Evolutionary conservation across 2,797 vertebrate species (phyloP), one percentile per base, ranked within the genome.

Genomic region (Prunella strophiata): DNA sequence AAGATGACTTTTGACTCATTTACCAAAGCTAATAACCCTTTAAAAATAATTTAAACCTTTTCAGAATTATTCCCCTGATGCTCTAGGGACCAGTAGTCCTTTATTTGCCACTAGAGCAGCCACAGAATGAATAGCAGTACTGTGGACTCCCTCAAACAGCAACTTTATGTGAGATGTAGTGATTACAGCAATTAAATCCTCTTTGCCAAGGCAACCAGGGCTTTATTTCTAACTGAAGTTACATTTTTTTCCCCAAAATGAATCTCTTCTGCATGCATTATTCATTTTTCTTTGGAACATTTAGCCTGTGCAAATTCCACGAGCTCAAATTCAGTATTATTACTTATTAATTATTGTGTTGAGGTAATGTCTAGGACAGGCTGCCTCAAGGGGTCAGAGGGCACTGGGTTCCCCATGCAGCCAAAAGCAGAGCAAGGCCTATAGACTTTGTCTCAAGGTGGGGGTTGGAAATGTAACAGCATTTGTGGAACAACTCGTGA

Each of bases 161-260:
- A 11, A 94, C 95, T 94, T 96, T 93, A 94, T 94, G 94, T 89
- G 93, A 96, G 91, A 94, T 86, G 70, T 40, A 84, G 87, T 5
- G 70, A 96, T 93, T 92, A 86, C 89, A 63, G 79, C 94, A 95
- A 95, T 96, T 96, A 96, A 94, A 92, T 95, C 32, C 48, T 89
- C 86, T 95, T 96, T 81, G 85, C 92, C 93, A 94, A 94, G 93
- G 92, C 94, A 96, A 95, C 92, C 82, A 75, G 70, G 89, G 90
- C 92, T 96, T 94, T 89, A 92, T 95, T 97, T 96, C 87, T 66
- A 78, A 88, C 66, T 73, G 59, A 81, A 94, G 87, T 87, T 93
- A 67, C 67, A 9, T 52, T 78, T 68, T 62, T 62, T 42, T 8
- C 17, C 61, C 61, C 51, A 21, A n/a, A 70, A 86, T 92, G 76